Conservation (phyloP, 2,113 vertebrate genomes). For the Haemorhous mexicanus region DNA sequence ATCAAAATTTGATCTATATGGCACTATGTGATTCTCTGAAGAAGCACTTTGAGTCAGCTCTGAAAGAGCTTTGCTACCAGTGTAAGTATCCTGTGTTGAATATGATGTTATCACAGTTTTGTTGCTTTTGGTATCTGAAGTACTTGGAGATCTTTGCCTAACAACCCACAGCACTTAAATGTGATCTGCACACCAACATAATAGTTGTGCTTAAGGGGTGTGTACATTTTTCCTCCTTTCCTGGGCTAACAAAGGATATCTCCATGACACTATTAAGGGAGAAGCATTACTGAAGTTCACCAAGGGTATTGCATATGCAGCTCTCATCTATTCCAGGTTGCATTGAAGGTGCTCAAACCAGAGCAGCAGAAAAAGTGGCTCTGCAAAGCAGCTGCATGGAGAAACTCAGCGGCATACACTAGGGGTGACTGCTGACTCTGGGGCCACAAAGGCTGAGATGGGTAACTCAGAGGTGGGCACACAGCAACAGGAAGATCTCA, state of each 20-base stretch:
- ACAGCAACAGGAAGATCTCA: rapidly evolving
- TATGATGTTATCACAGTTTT: not conserved
- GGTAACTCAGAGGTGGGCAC: not conserved
- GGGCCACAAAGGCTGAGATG: not conserved
- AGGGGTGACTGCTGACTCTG: not conserved
- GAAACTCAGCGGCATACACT: not conserved
- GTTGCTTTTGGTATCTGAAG: not conserved
- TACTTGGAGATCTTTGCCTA: not conserved
- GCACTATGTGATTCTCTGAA: not conserved
- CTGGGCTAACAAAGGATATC: not conserved
- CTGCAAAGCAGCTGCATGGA: not conserved
- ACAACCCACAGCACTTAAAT: not conserved
- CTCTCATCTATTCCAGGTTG: not conserved
- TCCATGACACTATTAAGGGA: not conserved
- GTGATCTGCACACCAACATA: not conserved
- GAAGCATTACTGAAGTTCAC: not conserved
- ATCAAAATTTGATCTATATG: not conserved
- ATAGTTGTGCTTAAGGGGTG: not conserved
- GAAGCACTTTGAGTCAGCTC: not conserved
- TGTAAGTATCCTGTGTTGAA: not conserved
- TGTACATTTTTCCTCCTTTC: not conserved
- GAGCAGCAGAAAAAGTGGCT: not conserved
- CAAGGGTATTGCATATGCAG: not conserved
- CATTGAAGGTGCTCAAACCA: not conserved
- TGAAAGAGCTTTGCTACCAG: not conserved